A percentile compares a stretch with the other conserved stretches of the same genome.
Conservation (phyloP, 2,888 invertebrate genomes). For the Petrolisthes cinctipes region DNA sequence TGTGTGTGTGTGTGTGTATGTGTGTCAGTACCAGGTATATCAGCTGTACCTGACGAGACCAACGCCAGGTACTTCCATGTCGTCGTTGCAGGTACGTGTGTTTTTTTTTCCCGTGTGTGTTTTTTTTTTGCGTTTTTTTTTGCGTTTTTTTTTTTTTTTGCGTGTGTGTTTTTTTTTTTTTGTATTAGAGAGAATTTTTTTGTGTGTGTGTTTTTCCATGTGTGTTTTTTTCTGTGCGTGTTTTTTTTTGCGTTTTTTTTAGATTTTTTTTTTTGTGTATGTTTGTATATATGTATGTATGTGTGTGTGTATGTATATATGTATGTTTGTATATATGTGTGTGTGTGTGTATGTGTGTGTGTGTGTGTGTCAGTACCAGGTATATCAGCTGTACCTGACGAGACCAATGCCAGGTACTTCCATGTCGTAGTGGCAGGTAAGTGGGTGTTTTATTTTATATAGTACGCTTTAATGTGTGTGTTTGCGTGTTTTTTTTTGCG, state of each 20-base stretch:
- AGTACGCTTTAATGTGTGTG: not conserved
- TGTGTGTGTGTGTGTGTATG: too few species aligned
- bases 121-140: too few species aligned
- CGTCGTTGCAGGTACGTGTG: conserved; percentile 78
- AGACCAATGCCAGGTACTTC: conserved; percentile 97
- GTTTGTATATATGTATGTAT: too few species aligned
- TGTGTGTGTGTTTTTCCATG: too few species aligned
- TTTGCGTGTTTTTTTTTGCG: conserved; percentile 5
- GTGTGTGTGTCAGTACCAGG: conserved; percentile 99
- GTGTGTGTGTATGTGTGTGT: too few species aligned
- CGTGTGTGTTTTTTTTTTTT: conserved; percentile 9
- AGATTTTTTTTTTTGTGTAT: too few species aligned
- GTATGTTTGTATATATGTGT: too few species aligned
- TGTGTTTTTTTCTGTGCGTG: not conserved
- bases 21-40: conserved; percentile 99
- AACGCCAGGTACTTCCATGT: conserved; percentile 99
- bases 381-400: conserved; percentile 96
- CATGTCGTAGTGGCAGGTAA: conserved; percentile 87
- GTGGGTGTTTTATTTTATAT: conserved; percentile 15
- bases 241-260: conserved; percentile 11
- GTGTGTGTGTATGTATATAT: too few species aligned
- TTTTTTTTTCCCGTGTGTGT: too few species aligned
- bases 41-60: conserved; percentile 94
- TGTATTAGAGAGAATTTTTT: conserved; percentile 9
- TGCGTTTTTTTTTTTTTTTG: not conserved